Percentiles rank a stretch among this genome's conserved stretches.
These are phyloP conservation scores for Podarcis cretensis DNA, from an alignment of 2,113 vertebrate species.

Conservation along the genomic window DNA sequence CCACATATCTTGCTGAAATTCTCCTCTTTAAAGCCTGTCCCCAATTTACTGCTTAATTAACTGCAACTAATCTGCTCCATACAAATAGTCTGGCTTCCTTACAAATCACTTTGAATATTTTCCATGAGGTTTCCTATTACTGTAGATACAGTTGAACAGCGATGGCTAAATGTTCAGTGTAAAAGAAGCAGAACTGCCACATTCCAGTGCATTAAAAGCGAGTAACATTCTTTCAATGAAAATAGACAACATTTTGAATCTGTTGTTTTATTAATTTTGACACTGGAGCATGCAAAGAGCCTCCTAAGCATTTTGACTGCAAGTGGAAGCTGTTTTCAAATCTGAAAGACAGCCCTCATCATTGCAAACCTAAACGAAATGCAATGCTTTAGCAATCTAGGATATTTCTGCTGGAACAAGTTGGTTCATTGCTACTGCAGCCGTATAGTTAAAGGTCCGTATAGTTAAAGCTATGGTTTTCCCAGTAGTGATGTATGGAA, in stretches of 20 bases:
- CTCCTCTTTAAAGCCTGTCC: background rate
- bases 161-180: background rate
- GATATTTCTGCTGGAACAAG: fast-evolving
- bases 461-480: no score
- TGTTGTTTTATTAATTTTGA: background rate
- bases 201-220: no score
- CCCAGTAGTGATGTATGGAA: no score
- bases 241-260: background rate
- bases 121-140: background rate
- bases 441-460: no score
- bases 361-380: background rate
- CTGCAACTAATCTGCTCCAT: background rate
- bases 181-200: background rate
- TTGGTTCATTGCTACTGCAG: background rate
- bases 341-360: background rate
- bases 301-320: background rate
- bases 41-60: conserved; percentile 1
- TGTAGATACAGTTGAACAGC: background rate
- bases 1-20: background rate
- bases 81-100: background rate
- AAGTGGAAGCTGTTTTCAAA: background rate
- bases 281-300: background rate
- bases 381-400: fast-evolving
- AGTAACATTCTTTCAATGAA: background rate
- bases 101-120: background rate